Percentiles rank a stretch among this genome's conserved stretches.
Conservation (phyloP, 2,797 vertebrate genomes). For the Artibeus lituratus region DNA sequence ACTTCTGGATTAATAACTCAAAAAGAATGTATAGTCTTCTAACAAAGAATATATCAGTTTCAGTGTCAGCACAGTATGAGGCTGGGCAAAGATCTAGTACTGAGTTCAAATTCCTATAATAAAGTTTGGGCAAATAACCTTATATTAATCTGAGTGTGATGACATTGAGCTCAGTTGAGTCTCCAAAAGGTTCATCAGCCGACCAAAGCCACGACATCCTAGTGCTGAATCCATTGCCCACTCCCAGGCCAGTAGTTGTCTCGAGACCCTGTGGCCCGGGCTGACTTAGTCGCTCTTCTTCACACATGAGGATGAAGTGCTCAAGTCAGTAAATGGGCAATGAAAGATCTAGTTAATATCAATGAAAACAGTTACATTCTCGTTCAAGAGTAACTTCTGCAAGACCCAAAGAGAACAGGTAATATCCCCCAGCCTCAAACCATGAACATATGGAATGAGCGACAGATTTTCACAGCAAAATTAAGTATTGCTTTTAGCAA, state of each 20-base stretch:
- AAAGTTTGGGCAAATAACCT: slow-evolving; percentile 8
- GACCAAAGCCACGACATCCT: background rate
- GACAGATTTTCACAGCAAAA: slow-evolving; percentile 15
- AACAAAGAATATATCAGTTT: background rate
- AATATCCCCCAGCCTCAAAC: background rate
- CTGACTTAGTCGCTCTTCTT: background rate
- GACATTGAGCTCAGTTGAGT: background rate
- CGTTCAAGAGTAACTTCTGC: background rate
- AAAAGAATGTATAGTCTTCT: background rate
- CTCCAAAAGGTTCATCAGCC: background rate
- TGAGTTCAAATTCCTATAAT: slow-evolving; percentile 29
- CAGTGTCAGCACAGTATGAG: background rate
- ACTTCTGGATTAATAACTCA: slow-evolving; percentile 32
- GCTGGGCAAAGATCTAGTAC: background rate
- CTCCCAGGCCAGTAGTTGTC: background rate
- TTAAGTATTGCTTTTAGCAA: background rate
- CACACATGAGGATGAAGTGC: background rate
- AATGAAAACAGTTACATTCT: background rate
- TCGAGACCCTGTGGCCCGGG: background rate
- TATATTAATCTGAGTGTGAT: background rate
- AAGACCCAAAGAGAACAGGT: background rate
- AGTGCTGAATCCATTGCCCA: background rate
- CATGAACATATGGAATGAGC: background rate
- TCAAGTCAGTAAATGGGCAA: background rate
- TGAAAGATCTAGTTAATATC: background rate